Percentiles rank a stretch among this genome's conserved stretches.
phyloP scores from a whole-genome alignment of 2,113 vertebrate genomes.

The Otus sunia region DNA sequence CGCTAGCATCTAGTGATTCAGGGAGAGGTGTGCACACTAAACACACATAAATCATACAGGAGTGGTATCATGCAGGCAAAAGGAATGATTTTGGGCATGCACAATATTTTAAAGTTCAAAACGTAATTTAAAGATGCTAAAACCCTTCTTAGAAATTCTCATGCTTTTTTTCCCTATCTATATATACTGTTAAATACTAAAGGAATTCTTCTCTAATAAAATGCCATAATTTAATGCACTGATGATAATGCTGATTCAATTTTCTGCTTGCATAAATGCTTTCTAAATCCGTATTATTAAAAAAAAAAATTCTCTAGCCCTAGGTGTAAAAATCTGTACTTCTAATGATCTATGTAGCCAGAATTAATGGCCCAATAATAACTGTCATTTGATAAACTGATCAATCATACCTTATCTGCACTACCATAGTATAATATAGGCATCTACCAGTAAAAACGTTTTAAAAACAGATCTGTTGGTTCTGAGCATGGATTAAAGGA shows the following conservation, averaged over 20 bases:
- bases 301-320: slow-evolving; percentile 36
- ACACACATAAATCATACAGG: not conserved
- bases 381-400: slow-evolving; percentile 44
- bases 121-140: slow-evolving; percentile 30
- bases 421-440: not conserved
- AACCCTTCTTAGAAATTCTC: not conserved
- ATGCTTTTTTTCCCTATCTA: not conserved
- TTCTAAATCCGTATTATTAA: slow-evolving; percentile 59
- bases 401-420: not conserved
- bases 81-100: not conserved
- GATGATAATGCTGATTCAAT: slow-evolving; percentile 65
- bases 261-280: slow-evolving; percentile 71
- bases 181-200: not conserved
- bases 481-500: slow-evolving; percentile 55
- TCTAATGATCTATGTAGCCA: slow-evolving; percentile 55
- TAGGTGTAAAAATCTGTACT: slow-evolving; percentile 48
- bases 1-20: not conserved
- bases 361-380: slow-evolving; percentile 71
- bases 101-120: not conserved
- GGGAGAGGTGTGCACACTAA: not conserved
- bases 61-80: not conserved
- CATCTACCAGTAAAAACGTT: not conserved
- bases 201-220: slow-evolving; percentile 51
- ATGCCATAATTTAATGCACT: slow-evolving; percentile 57
- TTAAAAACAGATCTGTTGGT: slow-evolving; percentile 3